Conservation (phyloP, 1,140 invertebrate species). For the Oryctes rhinoceros region DNA sequence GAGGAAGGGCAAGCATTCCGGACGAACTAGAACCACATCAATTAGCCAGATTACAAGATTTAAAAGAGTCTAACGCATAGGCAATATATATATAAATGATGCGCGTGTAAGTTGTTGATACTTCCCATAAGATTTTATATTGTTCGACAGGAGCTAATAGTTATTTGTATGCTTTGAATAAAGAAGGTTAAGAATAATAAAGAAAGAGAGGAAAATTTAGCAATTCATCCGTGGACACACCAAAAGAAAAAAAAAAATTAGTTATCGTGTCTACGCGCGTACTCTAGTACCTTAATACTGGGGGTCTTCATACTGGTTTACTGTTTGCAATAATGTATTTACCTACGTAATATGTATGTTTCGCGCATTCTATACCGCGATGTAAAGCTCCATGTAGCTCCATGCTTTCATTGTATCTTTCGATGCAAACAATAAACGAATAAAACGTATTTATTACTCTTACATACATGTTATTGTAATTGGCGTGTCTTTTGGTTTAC, state of each 20-base stretch:
- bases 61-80: slow-evolving; percentile 90
- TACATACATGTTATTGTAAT: slow-evolving; percentile 5
- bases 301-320: not conserved
- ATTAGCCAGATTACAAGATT: slow-evolving; percentile 80
- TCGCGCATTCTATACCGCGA: not conserved
- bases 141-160: slow-evolving; percentile 31
- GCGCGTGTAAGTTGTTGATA: slow-evolving; percentile 39
- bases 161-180: slow-evolving; percentile 24
- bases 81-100: slow-evolving; percentile 57
- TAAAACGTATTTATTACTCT: not conserved
- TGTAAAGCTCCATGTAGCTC: not conserved
- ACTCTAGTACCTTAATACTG: slow-evolving; percentile 32
- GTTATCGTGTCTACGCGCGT: slow-evolving; percentile 1
- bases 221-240: slow-evolving; percentile 30
- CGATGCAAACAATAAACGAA: not conserved
- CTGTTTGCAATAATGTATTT: not conserved
- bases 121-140: slow-evolving; percentile 38
- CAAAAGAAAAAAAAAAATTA: not conserved
- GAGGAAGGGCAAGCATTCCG: slow-evolving; percentile 79
- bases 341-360: not conserved
- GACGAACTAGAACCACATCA: slow-evolving; percentile 87
- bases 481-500: not conserved
- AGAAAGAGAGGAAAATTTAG: not conserved
- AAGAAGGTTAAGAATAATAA: slow-evolving; percentile 14
- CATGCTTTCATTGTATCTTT: not conserved